A percentile compares a stretch with the other conserved stretches of the same genome.
phyloP scores from a whole-genome alignment of 2,888 invertebrate species.

The Notocelia uddmanniana region DNA sequence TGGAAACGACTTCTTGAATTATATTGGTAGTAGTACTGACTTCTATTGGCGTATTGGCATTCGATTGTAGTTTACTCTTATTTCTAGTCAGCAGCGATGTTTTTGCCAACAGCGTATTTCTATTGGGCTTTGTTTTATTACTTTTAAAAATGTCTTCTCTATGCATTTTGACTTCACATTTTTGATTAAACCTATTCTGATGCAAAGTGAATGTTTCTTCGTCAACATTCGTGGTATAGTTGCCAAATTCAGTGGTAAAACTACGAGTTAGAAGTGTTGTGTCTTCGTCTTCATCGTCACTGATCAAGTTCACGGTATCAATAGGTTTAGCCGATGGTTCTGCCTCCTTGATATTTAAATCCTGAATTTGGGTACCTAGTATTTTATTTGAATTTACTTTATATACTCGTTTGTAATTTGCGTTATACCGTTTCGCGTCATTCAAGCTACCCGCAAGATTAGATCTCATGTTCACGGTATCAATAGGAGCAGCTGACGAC shows the following conservation, averaged over 20 bases:
- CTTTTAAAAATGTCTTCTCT: conserved; percentile 49
- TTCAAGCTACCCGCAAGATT: conserved; percentile 59
- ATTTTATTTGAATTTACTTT: conserved; percentile 51
- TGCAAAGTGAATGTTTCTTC: conserved; percentile 59
- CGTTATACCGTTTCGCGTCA: conserved; percentile 60
- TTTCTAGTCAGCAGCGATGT: conserved; percentile 19
- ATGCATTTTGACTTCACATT: conserved; percentile 62
- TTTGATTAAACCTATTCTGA: conserved; percentile 63
- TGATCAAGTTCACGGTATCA: conserved; percentile 74
- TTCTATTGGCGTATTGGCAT: background rate
- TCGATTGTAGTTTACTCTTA: conserved; percentile 17
- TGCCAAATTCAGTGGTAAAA: conserved; percentile 71
- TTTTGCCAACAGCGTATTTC: background rate
- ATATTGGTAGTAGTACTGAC: background rate
- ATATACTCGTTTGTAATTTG: conserved; percentile 67
- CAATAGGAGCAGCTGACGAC: conserved; percentile 49
- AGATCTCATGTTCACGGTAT: conserved; percentile 69
- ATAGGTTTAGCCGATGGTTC: conserved; percentile 36
- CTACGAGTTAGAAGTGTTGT: conserved; percentile 38
- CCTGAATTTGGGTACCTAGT: conserved; percentile 55
- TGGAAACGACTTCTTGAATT: background rate
- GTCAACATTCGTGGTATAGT: conserved; percentile 58
- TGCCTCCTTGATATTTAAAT: conserved; percentile 50
- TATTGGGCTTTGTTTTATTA: conserved; percentile 38
- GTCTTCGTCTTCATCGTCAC: conserved; percentile 72